Conservation (phyloP, 2,797 vertebrate genomes). For the Sciurus carolinensis region DNA sequence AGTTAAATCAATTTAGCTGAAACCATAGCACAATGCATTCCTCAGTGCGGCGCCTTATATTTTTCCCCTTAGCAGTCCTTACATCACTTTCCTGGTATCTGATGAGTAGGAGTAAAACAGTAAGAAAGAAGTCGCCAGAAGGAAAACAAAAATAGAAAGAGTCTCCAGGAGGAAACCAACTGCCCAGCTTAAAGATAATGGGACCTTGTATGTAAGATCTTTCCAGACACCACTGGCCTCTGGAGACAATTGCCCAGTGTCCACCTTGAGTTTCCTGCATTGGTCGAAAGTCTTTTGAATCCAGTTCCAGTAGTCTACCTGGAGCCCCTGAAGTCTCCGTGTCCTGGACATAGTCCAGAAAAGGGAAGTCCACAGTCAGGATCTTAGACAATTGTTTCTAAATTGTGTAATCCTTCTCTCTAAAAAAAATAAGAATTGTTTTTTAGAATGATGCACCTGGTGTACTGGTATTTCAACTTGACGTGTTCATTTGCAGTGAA, state of each 20-base stretch:
- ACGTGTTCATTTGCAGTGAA: conserved; percentile 78
- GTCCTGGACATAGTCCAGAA: neutral
- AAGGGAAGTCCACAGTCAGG: neutral
- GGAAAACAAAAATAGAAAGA: neutral
- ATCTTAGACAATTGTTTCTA: neutral
- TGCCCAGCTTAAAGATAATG: neutral
- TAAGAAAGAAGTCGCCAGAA: neutral
- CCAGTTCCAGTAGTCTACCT: neutral
- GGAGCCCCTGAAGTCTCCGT: neutral
- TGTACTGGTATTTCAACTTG: conserved; percentile 85
- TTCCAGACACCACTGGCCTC: neutral
- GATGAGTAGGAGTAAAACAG: neutral
- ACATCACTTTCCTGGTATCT: neutral
- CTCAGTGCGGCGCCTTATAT: neutral
- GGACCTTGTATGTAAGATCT: neutral
- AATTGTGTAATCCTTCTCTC: neutral
- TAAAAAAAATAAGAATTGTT: neutral
- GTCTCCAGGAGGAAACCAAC: neutral
- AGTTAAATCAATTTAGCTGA: neutral
- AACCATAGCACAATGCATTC: neutral
- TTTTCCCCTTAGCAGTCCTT: neutral
- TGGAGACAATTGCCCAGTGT: neutral
- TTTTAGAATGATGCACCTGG: conserved; percentile 52
- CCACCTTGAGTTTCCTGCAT: too few relatives aligned
- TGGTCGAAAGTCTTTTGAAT: neutral